These are phyloP conservation scores for Crocuta crocuta DNA, from an alignment of 2,113 vertebrate species.

Conservation along the genomic window DNA sequence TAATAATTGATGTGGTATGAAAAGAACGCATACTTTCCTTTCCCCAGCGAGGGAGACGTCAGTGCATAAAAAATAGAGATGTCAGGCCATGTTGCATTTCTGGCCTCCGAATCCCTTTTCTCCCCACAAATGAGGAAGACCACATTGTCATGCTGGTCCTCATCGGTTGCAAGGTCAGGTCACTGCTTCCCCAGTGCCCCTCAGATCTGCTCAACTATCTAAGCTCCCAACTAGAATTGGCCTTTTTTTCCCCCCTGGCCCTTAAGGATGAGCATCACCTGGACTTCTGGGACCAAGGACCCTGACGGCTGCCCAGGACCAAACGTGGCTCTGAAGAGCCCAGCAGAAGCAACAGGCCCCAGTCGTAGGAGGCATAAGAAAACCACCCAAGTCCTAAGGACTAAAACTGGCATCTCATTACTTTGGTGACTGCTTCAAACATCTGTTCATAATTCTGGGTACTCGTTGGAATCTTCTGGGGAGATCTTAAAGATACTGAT, in stretches of 20 bases:
- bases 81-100: neutral
- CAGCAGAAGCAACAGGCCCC: neutral
- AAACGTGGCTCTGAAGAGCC: neutral
- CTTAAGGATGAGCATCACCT: neutral
- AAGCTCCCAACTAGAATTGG: neutral
- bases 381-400: neutral
- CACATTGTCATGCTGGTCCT: neutral
- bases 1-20: constrained; percentile 53
- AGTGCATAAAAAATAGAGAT: neutral
- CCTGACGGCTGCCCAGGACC: neutral
- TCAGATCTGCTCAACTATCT: neutral
- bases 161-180: neutral
- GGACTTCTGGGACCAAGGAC: neutral
- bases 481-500: neutral
- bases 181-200: neutral
- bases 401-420: neutral
- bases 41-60: neutral
- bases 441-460: neutral
- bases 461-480: neutral
- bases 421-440: neutral
- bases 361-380: neutral
- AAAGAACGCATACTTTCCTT: constrained; percentile 52
- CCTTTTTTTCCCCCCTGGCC: neutral
- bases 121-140: neutral
- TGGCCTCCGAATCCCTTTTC: neutral